Percentiles rank a stretch among this genome's conserved stretches.
These are phyloP conservation scores for Pogonophryne albipinna DNA, from an alignment of 2,797 vertebrate genomes.

Conservation along the genomic window DNA sequence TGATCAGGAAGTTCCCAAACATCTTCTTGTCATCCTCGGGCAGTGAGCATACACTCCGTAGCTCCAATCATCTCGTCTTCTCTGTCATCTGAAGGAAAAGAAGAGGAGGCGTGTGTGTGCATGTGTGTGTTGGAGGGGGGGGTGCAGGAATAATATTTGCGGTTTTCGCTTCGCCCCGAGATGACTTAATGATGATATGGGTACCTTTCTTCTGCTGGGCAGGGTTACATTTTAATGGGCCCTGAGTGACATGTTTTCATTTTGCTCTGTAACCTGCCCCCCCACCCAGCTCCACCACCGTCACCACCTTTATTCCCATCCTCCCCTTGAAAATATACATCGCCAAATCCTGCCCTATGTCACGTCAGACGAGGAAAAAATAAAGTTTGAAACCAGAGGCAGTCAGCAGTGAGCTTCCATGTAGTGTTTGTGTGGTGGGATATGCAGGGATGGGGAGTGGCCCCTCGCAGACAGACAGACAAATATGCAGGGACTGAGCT, in stretches of 20 bases:
- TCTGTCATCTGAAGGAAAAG: constrained; percentile 67
- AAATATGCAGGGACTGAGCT: constrained; percentile 54
- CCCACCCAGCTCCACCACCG: constrained; percentile 15
- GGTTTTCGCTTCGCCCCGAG: constrained; percentile 77
- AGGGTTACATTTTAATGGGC: constrained; percentile 81
- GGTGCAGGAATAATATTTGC: constrained; percentile 83
- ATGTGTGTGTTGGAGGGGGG: constrained; percentile 29
- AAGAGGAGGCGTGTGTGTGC: constrained; percentile 40
- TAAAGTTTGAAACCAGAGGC: constrained; percentile 27
- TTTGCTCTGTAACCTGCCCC: constrained; percentile 51
- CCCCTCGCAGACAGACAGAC: constrained; percentile 40
- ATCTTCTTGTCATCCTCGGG: constrained; percentile 62
- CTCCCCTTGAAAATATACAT: constrained; percentile 66
- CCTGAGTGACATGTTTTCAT: constrained; percentile 84
- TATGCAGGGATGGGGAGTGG: constrained; percentile 25
- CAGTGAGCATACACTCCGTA: constrained; percentile 68
- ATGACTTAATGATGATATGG: constrained; percentile 85
- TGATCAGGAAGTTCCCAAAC: constrained; percentile 52
- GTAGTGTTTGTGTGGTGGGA: constrained; percentile 38
- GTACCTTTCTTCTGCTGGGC: constrained; percentile 80
- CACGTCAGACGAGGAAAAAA: constrained; percentile 36
- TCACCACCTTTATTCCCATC: constrained; percentile 31
- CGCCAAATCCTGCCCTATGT: constrained; percentile 51
- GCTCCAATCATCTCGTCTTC: constrained; percentile 75
- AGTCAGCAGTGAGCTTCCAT: constrained; percentile 30